Conservation (phyloP, 2,888 invertebrate species). For the Pecten maximus region DNA sequence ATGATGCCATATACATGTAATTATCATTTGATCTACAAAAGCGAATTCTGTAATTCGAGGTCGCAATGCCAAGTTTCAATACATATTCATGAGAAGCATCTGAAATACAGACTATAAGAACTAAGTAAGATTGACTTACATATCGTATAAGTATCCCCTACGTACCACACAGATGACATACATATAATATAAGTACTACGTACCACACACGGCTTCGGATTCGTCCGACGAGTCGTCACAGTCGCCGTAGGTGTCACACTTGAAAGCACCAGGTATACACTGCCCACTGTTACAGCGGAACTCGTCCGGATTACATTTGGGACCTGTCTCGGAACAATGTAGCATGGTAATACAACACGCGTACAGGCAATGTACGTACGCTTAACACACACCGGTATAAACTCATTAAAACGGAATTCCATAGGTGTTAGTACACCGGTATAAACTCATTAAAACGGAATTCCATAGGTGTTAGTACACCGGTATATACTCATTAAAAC, state of each 20-base stretch:
- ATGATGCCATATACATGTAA: no score
- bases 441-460: no score
- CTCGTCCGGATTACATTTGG: conserved; percentile 4
- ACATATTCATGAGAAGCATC: background rate
- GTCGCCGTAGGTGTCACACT: background rate
- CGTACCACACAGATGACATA: background rate
- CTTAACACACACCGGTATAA: no score
- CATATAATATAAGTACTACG: background rate
- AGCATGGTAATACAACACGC: background rate
- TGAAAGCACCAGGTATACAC: background rate
- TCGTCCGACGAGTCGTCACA: background rate
- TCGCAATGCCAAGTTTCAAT: no score
- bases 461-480: background rate
- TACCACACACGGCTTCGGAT: conserved; percentile 20
- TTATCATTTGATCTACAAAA: no score
- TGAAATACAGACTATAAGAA: background rate
- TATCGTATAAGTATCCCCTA: background rate
- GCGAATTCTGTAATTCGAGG: no score
- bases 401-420: no score
- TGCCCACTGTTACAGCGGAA: conserved; percentile 7
- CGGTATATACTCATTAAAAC: background rate
- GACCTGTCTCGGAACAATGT: conserved; percentile 23
- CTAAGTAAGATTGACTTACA: background rate
- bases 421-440: no score
- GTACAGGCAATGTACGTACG: background rate